These are phyloP conservation scores for Rhodophaea formosa DNA, from an alignment of 2,888 invertebrate genomes.

Conservation along the genomic window DNA sequence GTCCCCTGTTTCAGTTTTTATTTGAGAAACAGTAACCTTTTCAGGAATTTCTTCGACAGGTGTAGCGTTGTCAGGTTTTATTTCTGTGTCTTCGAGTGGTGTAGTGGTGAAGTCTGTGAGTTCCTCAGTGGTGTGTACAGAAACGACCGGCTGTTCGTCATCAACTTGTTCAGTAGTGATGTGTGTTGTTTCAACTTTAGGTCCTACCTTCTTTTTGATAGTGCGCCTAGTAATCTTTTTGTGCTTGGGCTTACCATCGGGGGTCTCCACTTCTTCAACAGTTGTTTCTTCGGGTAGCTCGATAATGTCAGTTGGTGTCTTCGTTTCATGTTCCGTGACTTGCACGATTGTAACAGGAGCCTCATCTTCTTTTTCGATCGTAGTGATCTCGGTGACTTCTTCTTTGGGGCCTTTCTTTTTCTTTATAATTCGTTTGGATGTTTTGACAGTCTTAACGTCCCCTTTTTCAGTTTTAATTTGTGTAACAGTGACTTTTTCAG, in stretches of 20 bases:
- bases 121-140: conserved; percentile 45
- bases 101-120: conserved; percentile 29
- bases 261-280: conserved; percentile 47
- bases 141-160: conserved; percentile 50
- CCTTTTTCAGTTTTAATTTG: conserved; percentile 25
- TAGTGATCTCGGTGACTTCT: conserved; percentile 33
- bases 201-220: conserved; percentile 38
- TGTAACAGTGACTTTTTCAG: conserved; percentile 21
- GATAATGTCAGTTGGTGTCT: conserved; percentile 26
- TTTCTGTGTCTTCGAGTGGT: conserved; percentile 28
- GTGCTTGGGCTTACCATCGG: conserved; percentile 35
- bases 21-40: conserved; percentile 33
- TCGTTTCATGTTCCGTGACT: conserved; percentile 2
- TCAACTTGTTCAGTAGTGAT: conserved; percentile 45
- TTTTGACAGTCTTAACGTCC: conserved; percentile 42
- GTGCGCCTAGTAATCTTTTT: conserved; percentile 45
- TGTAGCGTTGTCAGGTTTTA: conserved; percentile 23
- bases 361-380: conserved; percentile 29
- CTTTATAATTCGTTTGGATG: conserved; percentile 38
- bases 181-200: conserved; percentile 53
- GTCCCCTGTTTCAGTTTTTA: conserved; percentile 28
- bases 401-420: conserved; percentile 40
- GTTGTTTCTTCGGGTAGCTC: conserved; percentile 36
- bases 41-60: conserved; percentile 32
- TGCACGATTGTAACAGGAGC: conserved; percentile 32